Conservation (phyloP, 2,797 vertebrate genomes). For the Ctenosaura bakeri region DNA sequence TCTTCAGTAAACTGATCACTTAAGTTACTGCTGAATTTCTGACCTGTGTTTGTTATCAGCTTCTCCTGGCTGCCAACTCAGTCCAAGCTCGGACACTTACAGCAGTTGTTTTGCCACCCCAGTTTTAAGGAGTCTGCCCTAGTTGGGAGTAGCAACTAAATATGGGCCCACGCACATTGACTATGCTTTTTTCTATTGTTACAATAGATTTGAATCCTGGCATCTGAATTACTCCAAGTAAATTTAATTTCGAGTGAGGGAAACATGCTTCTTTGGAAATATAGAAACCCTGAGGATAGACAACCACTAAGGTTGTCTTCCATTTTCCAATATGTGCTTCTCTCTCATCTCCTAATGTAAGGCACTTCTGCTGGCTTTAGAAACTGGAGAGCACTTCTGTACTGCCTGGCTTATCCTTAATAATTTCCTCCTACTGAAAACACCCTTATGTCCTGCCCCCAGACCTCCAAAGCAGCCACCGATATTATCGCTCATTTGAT, state of each 20-base stretch:
- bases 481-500: constrained; percentile 81
- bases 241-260: neutral
- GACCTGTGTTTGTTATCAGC: too few species aligned
- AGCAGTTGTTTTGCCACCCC: too few species aligned
- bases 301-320: neutral
- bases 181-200: neutral
- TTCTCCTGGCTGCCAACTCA: too few species aligned
- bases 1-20: too few species aligned
- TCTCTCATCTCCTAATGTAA: neutral
- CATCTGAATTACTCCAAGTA: neutral
- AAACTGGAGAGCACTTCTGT: neutral
- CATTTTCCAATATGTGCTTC: neutral
- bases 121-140: too few species aligned
- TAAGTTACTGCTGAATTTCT: too few species aligned
- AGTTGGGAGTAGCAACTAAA: too few species aligned
- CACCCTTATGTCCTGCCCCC: constrained; percentile 71
- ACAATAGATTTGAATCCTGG: neutral
- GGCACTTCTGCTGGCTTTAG: neutral
- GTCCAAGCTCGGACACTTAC: too few species aligned
- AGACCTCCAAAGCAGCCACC: constrained; percentile 78
- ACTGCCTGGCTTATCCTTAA: constrained; percentile 53
- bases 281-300: neutral
- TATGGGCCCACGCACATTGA: too few species aligned
- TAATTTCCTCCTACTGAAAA: constrained; percentile 77
- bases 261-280: neutral